Conservation (phyloP, 1,140 invertebrate species). For the Calephelis virginiensis region DNA sequence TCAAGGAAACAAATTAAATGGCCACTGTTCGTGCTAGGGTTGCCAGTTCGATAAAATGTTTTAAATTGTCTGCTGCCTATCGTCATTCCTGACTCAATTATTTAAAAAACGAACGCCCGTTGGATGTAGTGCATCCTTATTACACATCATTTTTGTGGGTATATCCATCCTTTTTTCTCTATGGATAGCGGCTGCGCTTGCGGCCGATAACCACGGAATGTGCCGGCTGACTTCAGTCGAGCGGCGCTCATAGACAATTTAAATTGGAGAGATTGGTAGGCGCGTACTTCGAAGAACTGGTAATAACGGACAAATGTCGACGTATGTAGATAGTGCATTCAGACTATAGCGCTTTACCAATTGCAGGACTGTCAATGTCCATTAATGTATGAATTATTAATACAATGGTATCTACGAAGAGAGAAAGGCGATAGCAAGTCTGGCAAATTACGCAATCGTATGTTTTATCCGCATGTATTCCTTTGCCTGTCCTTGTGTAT, state of each 20-base stretch:
- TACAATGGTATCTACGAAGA: constrained; percentile 19
- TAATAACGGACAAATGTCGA: constrained; percentile 63
- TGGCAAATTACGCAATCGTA: too few species aligned
- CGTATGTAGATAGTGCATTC: constrained; percentile 44
- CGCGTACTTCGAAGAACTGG: constrained; percentile 57
- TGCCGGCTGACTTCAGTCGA: constrained; percentile 75
- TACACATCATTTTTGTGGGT: constrained; percentile 48
- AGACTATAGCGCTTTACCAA: constrained; percentile 37
- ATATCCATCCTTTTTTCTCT: constrained; percentile 47
- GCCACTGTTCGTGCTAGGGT: constrained; percentile 65
- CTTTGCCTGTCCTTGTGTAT: too few species aligned
- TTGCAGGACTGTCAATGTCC: constrained; percentile 35
- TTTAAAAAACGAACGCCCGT: constrained; percentile 71
- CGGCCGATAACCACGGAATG: constrained; percentile 70
- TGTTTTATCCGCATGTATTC: too few species aligned
- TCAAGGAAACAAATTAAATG: constrained; percentile 68
- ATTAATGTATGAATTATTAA: constrained; percentile 43
- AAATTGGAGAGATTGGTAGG: constrained; percentile 76
- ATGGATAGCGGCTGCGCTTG: constrained; percentile 52
- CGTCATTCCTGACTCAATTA: constrained; percentile 74
- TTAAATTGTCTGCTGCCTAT: constrained; percentile 69
- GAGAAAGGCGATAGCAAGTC: not conserved
- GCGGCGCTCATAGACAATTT: constrained; percentile 76
- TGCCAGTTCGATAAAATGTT: constrained; percentile 70
- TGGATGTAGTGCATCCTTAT: constrained; percentile 55